A percentile compares a stretch with the other conserved stretches of the same genome.
Conservation (phyloP, 2,888 invertebrate species). For the Bhutanitis thaidina region DNA sequence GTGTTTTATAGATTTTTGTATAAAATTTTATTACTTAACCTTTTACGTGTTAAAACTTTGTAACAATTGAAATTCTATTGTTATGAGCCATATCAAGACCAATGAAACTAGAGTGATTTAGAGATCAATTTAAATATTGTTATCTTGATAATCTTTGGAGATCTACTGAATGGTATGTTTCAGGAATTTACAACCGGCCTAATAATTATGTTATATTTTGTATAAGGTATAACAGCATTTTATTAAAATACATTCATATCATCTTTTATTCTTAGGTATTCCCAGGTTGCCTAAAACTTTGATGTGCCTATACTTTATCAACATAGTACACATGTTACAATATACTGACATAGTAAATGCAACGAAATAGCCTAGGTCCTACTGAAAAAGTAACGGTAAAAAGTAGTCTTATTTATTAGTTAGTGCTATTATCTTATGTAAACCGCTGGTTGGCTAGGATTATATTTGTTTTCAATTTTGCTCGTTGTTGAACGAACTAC, state of each 20-base stretch:
- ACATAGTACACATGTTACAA: constrained; percentile 4
- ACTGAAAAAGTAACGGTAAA: constrained; percentile 16
- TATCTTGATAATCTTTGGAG: too few species aligned
- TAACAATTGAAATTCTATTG: too few species aligned
- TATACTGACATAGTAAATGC: constrained; percentile 8
- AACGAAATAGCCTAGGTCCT: constrained; percentile 19
- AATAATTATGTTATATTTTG: neutral
- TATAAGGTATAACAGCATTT: too few species aligned
- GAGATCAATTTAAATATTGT: too few species aligned
- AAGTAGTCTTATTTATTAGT: constrained; percentile 51
- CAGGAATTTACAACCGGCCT: too few species aligned
- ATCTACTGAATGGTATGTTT: too few species aligned
- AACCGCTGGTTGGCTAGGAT: constrained; percentile 38
- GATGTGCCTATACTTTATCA: neutral
- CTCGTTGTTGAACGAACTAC: constrained; percentile 34
- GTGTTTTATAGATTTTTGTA: too few species aligned
- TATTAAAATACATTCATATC: neutral
- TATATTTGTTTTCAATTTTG: constrained; percentile 21
- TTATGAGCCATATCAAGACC: too few species aligned
- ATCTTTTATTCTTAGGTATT: neutral
- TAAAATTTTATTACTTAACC: too few species aligned
- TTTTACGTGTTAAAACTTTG: too few species aligned
- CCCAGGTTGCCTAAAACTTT: constrained; percentile 1
- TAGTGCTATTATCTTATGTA: constrained; percentile 42
- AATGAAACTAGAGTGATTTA: too few species aligned